Percentiles rank a stretch among this genome's conserved stretches.
phyloP scores from a whole-genome alignment of 92 coral and sea anemone species.

The Porites cylindrica region DNA sequence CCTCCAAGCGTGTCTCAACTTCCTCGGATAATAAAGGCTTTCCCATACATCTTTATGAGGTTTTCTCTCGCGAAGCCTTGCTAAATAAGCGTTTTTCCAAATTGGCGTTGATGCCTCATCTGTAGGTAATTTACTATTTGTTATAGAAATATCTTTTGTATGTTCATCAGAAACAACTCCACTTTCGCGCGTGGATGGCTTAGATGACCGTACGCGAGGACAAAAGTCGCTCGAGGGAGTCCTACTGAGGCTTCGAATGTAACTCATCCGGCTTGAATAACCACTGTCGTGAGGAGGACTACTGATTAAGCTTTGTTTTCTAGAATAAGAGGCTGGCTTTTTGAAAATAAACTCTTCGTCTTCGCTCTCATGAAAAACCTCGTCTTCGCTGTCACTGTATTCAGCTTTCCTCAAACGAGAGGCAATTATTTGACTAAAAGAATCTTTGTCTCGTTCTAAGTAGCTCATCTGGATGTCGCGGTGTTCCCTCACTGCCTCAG shows the following conservation, averaged over 20 bases:
- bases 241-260: slow-evolving; percentile 66
- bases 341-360: slow-evolving; percentile 65
- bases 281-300: slow-evolving; percentile 70
- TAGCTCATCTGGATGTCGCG: slow-evolving; percentile 31
- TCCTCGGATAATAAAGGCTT: slow-evolving; percentile 43
- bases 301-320: slow-evolving; percentile 18
- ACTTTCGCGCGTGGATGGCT: slow-evolving; percentile 4
- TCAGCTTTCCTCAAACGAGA: slow-evolving; percentile 57
- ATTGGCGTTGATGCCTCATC: slow-evolving; percentile 23
- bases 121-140: neutral
- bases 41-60: slow-evolving; percentile 30
- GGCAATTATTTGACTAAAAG: slow-evolving; percentile 67
- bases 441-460: slow-evolving; percentile 50
- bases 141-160: neutral
- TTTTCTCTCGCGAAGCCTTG: slow-evolving; percentile 26
- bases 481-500: slow-evolving; percentile 48
- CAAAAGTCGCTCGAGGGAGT: slow-evolving; percentile 60
- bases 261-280: slow-evolving; percentile 76
- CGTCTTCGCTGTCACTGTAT: slow-evolving; percentile 66
- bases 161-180: neutral
- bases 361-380: slow-evolving; percentile 53
- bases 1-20: slow-evolving; percentile 57
- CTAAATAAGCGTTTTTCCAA: slow-evolving; percentile 38
- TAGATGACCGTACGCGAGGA: slow-evolving; percentile 31
- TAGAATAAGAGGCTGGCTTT: neutral